These are phyloP conservation scores for Microctonus hyperodae DNA, from an alignment of 2,888 invertebrate species.

Conservation along the genomic window DNA sequence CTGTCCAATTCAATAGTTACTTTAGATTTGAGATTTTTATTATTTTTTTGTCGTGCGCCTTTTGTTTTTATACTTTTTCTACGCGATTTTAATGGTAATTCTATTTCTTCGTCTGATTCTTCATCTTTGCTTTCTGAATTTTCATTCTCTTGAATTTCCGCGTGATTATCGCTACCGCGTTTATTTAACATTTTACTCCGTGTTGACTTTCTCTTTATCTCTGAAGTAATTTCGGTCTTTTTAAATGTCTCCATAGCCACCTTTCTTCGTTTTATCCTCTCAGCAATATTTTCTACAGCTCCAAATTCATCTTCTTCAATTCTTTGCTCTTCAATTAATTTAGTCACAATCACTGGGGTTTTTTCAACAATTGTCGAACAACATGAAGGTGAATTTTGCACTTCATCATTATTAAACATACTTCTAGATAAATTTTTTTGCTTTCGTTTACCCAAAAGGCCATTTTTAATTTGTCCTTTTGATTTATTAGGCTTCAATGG, in stretches of 20 bases:
- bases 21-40: constrained; percentile 23
- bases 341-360: not conserved
- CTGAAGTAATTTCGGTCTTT: not conserved
- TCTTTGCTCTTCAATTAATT: constrained; percentile 21
- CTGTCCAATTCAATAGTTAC: not conserved
- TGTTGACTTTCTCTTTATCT: not conserved
- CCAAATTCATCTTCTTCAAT: constrained; percentile 32
- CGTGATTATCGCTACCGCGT: not conserved
- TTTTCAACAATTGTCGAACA: constrained; percentile 22
- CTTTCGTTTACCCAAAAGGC: constrained; percentile 29
- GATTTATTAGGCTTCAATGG: constrained; percentile 15
- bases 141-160: constrained; percentile 15
- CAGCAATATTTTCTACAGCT: constrained; percentile 57
- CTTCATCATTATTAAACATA: constrained; percentile 26
- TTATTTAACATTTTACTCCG: constrained; percentile 1
- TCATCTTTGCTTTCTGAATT: constrained; percentile 24
- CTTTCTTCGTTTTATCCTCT: constrained; percentile 58
- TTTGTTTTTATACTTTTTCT: constrained; percentile 25
- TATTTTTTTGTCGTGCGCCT: constrained; percentile 7
- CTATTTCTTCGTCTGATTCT: constrained; percentile 28
- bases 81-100: constrained; percentile 16
- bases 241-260: constrained; percentile 38
- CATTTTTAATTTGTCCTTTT: constrained; percentile 27
- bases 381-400: constrained; percentile 31
- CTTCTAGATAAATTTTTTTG: constrained; percentile 30